Base-by-base conservation (phyloP, 1,140 invertebrate genomes). In the Aphis craccivora region DNA sequence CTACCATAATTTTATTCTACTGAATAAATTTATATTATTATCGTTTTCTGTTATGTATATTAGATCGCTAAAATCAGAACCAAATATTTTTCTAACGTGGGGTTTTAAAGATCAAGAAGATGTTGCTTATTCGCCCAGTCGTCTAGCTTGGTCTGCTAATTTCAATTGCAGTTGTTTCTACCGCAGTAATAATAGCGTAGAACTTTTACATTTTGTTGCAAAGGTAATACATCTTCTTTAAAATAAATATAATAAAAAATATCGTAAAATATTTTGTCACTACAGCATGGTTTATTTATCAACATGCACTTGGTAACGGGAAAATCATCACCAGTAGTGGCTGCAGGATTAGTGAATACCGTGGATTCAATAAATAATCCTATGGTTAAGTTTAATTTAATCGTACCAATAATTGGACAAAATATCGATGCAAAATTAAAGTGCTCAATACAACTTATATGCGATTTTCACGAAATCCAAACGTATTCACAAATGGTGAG, bases 61-160 rank as follows among this genome's bases (percentile, higher is more conserved):
- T 40, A 93, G 91, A 30, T 93, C 91, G 1, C 25, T 93, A 83
- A 48, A 93, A 20, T 40, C 76, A 2, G 91, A 93, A 6, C 48
- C 91, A 53, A 93, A 84, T 40, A 40, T 93, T 51, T 93, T 93
- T 93, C 76, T 93, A 35, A 93, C 91, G 0, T 93, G 91, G 91
- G 91, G 91, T 37, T 93, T 93, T 84, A 93, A 93, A 55, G 91
- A 93, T 53, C 91, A 93, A 86, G 91, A 93, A 93, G 91, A 93
- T 53, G 53, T 93, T 25, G 91, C 91, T 40, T 93, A 93, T 35
- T 93, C 91, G 23, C 91, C 91, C 23, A 84, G 76, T 83, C 67
- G 76, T 84, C 9, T 93, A 30, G 91, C 91, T 30, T 93, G 91
- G 91, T 20, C 76, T 11, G 76, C 91, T 30, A 81, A 93, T 53